Evolutionary conservation across 1,140 invertebrate genomes (phyloP).

Genomic region (Contarinia nasturtii): DNA sequence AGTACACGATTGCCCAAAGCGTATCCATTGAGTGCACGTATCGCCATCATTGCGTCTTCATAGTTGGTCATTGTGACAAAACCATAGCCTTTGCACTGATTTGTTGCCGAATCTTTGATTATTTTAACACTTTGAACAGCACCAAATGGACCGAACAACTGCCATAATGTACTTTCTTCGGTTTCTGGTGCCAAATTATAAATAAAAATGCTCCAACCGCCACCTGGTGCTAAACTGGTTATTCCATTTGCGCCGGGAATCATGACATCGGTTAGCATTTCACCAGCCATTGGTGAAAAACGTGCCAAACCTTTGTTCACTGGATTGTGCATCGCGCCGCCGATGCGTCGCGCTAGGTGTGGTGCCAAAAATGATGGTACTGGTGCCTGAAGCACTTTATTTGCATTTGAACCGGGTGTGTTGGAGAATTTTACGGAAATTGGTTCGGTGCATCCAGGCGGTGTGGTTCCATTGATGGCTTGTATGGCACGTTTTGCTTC

Average conservation of each 20-base stretch:
- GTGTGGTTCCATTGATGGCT: conserved; percentile 36
- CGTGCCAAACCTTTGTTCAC: conserved; percentile 75
- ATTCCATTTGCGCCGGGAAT: conserved; percentile 52
- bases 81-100: conserved; percentile 98
- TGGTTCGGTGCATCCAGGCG: conserved; percentile 32
- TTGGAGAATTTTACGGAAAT: conserved; percentile 42
- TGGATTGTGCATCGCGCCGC: conserved; percentile 60
- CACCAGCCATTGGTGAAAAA: conserved; percentile 67
- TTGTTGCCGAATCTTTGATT: conserved; percentile 91
- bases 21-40: conserved; percentile 94
- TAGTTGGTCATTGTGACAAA: conserved; percentile 99
- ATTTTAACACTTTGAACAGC: conserved; percentile 97
- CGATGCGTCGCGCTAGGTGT: conserved; percentile 31
- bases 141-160: conserved; percentile 96
- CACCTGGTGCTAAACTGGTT: conserved; percentile 48
- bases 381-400: conserved; percentile 26
- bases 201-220: conserved; percentile 96
- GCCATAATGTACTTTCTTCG: conserved; percentile 95
- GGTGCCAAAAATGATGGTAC: conserved; percentile 31
- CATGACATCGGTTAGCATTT: conserved; percentile 49
- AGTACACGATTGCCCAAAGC: conserved; percentile 89
- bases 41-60: conserved; percentile 93
- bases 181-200: conserved; percentile 97
- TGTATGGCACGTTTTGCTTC: conserved; percentile 38
- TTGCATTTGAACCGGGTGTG: conserved; percentile 32